Conservation (phyloP, 2,888 invertebrate genomes). For the Opisthograptis luteolata region DNA sequence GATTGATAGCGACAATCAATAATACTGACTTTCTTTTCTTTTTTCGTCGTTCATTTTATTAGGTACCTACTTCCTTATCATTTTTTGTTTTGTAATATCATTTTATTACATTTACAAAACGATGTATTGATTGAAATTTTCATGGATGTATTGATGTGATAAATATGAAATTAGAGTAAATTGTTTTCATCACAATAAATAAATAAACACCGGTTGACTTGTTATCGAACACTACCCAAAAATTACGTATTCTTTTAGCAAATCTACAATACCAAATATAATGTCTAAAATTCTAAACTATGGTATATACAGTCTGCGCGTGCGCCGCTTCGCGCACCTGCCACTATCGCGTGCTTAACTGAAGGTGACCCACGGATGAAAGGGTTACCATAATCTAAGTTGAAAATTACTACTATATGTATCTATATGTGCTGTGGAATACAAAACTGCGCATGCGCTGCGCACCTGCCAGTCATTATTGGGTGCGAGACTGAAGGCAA, state of each 20-base stretch:
- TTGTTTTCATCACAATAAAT: too few species aligned
- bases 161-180: too few species aligned
- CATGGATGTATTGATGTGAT: too few species aligned
- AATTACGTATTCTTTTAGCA: background rate
- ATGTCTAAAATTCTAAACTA: background rate
- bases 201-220: too few species aligned
- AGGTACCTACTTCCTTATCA: too few species aligned
- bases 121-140: too few species aligned
- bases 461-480: conserved; percentile 35
- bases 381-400: conserved; percentile 14
- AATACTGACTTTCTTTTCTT: too few species aligned
- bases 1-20: too few species aligned
- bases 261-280: background rate
- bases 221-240: too few species aligned
- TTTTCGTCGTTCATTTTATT: too few species aligned
- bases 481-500: conserved; percentile 34
- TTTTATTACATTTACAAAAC: too few species aligned
- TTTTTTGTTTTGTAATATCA: too few species aligned
- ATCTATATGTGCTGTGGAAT: background rate
- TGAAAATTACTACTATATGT: background rate
- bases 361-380: conserved; percentile 12
- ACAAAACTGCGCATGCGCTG: conserved; percentile 4
- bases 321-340: conserved; percentile 44
- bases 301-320: conserved; percentile 20
- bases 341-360: conserved; percentile 30